Base-by-base conservation (phyloP, 2,888 invertebrate species). In the Chaetogeoica ovagalla region DNA sequence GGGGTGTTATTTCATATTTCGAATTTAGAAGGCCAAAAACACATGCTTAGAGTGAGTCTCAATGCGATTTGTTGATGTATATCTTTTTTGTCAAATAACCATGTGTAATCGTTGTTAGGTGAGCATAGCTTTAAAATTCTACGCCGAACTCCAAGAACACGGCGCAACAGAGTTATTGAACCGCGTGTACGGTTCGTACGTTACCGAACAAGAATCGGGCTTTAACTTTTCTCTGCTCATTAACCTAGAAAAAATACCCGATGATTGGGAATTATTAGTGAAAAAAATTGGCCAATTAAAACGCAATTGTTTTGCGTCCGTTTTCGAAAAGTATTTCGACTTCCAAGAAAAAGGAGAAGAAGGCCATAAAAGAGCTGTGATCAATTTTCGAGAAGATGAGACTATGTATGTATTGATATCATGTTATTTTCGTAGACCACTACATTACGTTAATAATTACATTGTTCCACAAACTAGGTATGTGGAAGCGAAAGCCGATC, bases 301-400 rank as follows among this genome's bases (percentile, higher is more conserved):
- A 88, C 91, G 98, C 85, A 96, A 99, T 88, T 99, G 99, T 88
- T 99, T 99, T 88, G 98, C 98, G 68, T 97, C 98, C 21, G 98
- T 99, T 82, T 99, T 99, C 88, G 98, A 99, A 87, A 98, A 98
- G 86, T 99, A 99, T 89, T 99, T 99, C 88, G 94, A 97, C 86
- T 95, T 95, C 87, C 98, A 99, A 89, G 96, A 97, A 86, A 91
- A 93, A 84, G 97, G 96, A 1, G 93, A 94, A 85, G 93, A 94
- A 85, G 93, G 94, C 48, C 94, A 96, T 85, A 94, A 96, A 87
- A 90, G 96, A 84, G 99, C 99, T 82, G 97, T 99, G 83, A 98
- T 99, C 87, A 95, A 98, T 88, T 99, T 98, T 87, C 91, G 99
- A 85, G 97, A 96, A 87, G 97, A 99, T 89, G 99, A 99, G 89